A percentile compares a stretch with the other conserved stretches of the same genome.
phyloP scores from a whole-genome alignment of 2,113 vertebrate species.

The Pandion haliaetus region DNA sequence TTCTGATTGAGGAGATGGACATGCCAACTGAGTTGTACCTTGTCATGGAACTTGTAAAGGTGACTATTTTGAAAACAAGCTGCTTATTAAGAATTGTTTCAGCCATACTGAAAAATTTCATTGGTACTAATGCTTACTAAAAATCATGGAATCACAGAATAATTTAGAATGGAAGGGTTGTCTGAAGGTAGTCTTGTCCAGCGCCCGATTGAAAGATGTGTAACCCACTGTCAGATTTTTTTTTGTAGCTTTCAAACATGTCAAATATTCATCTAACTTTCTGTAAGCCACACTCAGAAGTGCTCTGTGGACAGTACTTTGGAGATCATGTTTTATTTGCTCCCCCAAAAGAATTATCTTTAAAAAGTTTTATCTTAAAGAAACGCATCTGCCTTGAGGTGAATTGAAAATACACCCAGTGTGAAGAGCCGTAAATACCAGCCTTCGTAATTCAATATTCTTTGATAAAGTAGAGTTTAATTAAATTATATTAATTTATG shows the following conservation, averaged over 20 bases:
- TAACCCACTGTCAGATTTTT: neutral
- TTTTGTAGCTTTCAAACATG: neutral
- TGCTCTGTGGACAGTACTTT: neutral
- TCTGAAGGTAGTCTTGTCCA: neutral
- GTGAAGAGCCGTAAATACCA: neutral
- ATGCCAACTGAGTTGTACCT: slow-evolving; percentile 90
- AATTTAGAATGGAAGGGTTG: neutral
- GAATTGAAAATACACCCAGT: neutral
- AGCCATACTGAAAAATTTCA: neutral
- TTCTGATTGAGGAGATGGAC: slow-evolving; percentile 97
- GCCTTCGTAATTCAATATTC: neutral
- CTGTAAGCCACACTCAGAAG: neutral
- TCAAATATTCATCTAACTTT: neutral
- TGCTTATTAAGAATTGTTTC: neutral
- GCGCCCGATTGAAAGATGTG: neutral
- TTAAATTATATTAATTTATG: neutral
- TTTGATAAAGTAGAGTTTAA: neutral
- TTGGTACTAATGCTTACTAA: neutral
- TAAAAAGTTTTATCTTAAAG: neutral
- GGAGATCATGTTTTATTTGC: neutral
- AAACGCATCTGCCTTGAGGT: neutral
- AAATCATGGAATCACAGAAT: neutral
- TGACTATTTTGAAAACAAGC: slow-evolving; percentile 48
- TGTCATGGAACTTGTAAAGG: slow-evolving; percentile 98
- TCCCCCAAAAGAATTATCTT: neutral